A percentile compares a stretch with the other conserved stretches of the same genome.
Evolutionary conservation across 2,113 vertebrate species (phyloP).

Genomic region (Macrotis lagotis): DNA sequence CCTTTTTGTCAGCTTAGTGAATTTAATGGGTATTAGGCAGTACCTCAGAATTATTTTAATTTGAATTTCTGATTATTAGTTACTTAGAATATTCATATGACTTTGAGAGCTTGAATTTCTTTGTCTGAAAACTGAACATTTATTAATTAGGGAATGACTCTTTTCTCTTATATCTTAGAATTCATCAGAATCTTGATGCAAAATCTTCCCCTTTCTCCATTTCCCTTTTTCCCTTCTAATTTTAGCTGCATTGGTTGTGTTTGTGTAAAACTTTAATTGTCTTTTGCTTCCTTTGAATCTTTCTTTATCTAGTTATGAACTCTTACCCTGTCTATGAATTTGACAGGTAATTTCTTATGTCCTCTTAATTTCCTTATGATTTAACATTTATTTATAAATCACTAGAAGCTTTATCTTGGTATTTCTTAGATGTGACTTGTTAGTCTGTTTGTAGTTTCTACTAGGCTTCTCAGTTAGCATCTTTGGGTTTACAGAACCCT

Average conservation of each 20-base stretch:
- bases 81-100: neutral
- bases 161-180: neutral
- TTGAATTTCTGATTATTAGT: neutral
- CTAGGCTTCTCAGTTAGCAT: neutral
- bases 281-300: neutral
- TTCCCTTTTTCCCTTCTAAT: neutral
- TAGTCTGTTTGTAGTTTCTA: neutral
- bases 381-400: neutral
- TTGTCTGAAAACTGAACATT: neutral
- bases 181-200: neutral
- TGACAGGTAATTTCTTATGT: neutral
- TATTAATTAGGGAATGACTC: neutral
- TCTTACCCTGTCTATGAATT: neutral
- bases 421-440: neutral
- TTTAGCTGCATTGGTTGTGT: neutral
- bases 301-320: neutral
- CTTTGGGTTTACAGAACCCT: neutral
- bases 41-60: neutral
- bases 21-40: neutral
- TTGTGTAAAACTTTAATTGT: neutral
- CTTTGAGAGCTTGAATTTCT: neutral
- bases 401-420: neutral
- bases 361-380: neutral
- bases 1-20: neutral
- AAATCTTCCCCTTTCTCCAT: neutral